Conservation (phyloP, 2,888 invertebrate species). For the Idaea dimidiata region DNA sequence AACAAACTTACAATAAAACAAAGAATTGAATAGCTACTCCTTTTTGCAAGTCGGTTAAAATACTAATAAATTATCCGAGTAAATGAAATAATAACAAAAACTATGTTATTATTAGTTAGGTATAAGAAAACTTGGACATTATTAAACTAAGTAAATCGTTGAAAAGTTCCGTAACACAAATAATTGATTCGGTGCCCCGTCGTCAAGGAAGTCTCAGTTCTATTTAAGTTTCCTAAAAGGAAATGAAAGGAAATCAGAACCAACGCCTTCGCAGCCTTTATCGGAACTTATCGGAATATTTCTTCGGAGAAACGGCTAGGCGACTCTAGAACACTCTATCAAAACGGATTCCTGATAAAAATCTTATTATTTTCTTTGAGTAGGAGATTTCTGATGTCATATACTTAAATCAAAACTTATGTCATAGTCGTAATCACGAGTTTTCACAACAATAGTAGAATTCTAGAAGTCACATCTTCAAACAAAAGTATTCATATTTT, state of each 20-base stretch:
- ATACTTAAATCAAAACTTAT: too few relatives aligned
- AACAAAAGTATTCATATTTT: too few relatives aligned
- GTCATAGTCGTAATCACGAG: too few relatives aligned
- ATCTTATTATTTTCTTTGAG: constrained; percentile 38
- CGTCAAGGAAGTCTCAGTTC: constrained; percentile 76
- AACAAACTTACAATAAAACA: too few relatives aligned
- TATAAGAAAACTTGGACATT: constrained; percentile 52
- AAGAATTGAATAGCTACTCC: constrained; percentile 18
- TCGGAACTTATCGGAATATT: constrained; percentile 75
- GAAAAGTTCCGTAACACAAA: constrained; percentile 70
- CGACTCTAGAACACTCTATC: constrained; percentile 55
- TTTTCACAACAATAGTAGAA: too few relatives aligned
- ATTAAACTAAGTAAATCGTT: constrained; percentile 61
- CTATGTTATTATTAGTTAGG: constrained; percentile 35
- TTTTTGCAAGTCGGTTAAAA: constrained; percentile 11
- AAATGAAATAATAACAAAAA: constrained; percentile 37
- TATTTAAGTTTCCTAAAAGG: constrained; percentile 80
- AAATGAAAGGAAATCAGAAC: constrained; percentile 79
- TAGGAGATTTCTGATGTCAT: not conserved
- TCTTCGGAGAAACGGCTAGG: constrained; percentile 49
- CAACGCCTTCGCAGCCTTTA: constrained; percentile 68
- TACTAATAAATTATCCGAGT: constrained; percentile 16
- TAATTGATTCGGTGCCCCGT: constrained; percentile 76
- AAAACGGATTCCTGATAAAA: constrained; percentile 55
- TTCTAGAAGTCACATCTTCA: too few relatives aligned